Percentiles rank a stretch among this genome's conserved stretches.
Conservation (phyloP, 2,113 vertebrate genomes). For the Ursus arctos region DNA sequence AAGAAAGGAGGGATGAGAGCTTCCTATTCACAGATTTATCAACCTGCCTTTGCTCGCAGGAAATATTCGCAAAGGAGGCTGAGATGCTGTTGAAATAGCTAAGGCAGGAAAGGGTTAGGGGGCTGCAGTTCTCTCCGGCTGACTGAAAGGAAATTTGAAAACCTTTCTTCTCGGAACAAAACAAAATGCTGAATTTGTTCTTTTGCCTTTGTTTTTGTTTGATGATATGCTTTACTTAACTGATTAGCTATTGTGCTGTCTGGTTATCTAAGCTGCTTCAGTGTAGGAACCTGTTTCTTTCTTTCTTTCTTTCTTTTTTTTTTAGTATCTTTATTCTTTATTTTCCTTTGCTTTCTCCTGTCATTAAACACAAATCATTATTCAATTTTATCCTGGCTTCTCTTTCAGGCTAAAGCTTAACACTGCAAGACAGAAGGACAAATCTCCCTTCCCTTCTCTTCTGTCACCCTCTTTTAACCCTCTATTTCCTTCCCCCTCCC, state of each 20-base stretch:
- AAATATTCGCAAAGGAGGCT: slow-evolving; percentile 85
- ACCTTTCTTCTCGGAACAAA: slow-evolving; percentile 83
- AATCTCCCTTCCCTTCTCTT: slow-evolving; percentile 66
- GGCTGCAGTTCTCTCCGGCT: slow-evolving; percentile 63
- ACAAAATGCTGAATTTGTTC: slow-evolving; percentile 84
- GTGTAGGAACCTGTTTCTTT: slow-evolving; percentile 81
- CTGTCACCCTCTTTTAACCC: slow-evolving; percentile 80
- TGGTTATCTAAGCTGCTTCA: slow-evolving; percentile 78
- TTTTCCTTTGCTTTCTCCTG: slow-evolving; percentile 78
- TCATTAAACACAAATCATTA: slow-evolving; percentile 82
- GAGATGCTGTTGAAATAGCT: slow-evolving; percentile 85
- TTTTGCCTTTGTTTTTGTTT: slow-evolving; percentile 81
- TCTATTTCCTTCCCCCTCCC: slow-evolving; percentile 48
- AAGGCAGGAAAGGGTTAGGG: slow-evolving; percentile 83
- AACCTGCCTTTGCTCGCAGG: slow-evolving; percentile 90
- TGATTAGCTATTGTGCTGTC: slow-evolving; percentile 83
- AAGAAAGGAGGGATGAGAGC: slow-evolving; percentile 87
- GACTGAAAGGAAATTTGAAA: slow-evolving; percentile 81
- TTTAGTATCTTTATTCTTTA: slow-evolving; percentile 68
- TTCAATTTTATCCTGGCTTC: slow-evolving; percentile 74
- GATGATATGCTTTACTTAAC: slow-evolving; percentile 80
- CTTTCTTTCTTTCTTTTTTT: slow-evolving; percentile 75
- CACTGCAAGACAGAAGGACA: slow-evolving; percentile 80
- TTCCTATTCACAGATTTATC: slow-evolving; percentile 91
- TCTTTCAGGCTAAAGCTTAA: slow-evolving; percentile 81